Evolutionary conservation across 2,797 vertebrate species (phyloP).

Genomic region (Sebastes kiyomatsui): DNA sequence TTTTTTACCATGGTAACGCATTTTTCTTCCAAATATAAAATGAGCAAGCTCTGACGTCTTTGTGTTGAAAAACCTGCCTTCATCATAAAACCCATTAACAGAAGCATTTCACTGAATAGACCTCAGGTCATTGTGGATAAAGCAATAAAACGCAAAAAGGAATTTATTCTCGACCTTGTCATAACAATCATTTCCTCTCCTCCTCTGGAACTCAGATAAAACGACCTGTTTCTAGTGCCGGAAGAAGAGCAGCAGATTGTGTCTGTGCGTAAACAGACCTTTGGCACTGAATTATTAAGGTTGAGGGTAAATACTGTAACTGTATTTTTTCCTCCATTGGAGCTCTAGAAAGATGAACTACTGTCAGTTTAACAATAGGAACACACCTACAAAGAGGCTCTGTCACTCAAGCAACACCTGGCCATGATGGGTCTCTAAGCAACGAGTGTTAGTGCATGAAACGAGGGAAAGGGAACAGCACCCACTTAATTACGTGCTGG

Average conservation of each 20-base stretch:
- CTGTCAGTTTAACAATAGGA: conserved; percentile 40
- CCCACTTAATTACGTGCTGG: conserved; percentile 32
- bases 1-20: neutral
- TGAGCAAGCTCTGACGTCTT: neutral
- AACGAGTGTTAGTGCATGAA: conserved; percentile 62
- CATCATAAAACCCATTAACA: neutral
- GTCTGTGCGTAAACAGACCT: conserved; percentile 31
- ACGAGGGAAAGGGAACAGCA: conserved; percentile 27
- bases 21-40: neutral
- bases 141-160: neutral
- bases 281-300: conserved; percentile 1
- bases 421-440: conserved; percentile 74
- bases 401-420: conserved; percentile 64
- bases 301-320: conserved; percentile 5
- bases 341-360: neutral
- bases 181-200: conserved; percentile 19
- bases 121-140: neutral
- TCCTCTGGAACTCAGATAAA: conserved; percentile 32
- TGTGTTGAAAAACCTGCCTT: neutral
- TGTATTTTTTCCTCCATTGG: neutral
- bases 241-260: conserved; percentile 19
- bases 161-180: conserved; percentile 14
- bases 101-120: neutral
- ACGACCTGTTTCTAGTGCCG: neutral
- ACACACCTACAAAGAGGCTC: conserved; percentile 39